Conservation (phyloP, 2,888 invertebrate species). For the Byasa hedistus region DNA sequence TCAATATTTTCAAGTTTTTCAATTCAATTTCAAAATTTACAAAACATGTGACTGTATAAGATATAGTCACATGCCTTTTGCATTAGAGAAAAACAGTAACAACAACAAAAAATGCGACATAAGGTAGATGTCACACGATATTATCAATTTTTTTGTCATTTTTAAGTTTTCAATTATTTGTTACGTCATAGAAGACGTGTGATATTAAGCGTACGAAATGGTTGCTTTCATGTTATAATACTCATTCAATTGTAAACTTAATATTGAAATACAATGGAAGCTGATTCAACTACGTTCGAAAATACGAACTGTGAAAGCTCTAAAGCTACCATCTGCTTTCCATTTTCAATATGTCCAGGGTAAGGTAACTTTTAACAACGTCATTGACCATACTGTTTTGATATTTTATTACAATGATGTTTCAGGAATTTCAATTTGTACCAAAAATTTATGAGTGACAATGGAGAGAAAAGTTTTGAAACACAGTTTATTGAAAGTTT, state of each 20-base stretch:
- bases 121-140: no score
- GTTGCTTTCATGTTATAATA: slow-evolving; percentile 1
- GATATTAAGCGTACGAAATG: background rate
- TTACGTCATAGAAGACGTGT: background rate
- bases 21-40: no score
- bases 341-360: slow-evolving; percentile 57
- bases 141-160: no score
- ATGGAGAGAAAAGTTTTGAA: slow-evolving; percentile 52
- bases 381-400: background rate
- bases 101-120: no score
- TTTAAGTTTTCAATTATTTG: background rate
- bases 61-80: no score
- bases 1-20: no score
- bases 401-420: slow-evolving; percentile 30
- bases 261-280: slow-evolving; percentile 60
- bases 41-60: no score
- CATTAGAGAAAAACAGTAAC: no score
- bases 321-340: slow-evolving; percentile 47
- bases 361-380: slow-evolving; percentile 36
- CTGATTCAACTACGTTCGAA: slow-evolving; percentile 74
- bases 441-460: slow-evolving; percentile 48
- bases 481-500: slow-evolving; percentile 55
- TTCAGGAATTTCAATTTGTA: slow-evolving; percentile 61
- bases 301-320: slow-evolving; percentile 43
- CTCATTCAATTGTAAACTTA: slow-evolving; percentile 13